These are phyloP conservation scores for Periophthalmus magnuspinnatus DNA, from an alignment of 2,797 vertebrate species.

Conservation along the genomic window DNA sequence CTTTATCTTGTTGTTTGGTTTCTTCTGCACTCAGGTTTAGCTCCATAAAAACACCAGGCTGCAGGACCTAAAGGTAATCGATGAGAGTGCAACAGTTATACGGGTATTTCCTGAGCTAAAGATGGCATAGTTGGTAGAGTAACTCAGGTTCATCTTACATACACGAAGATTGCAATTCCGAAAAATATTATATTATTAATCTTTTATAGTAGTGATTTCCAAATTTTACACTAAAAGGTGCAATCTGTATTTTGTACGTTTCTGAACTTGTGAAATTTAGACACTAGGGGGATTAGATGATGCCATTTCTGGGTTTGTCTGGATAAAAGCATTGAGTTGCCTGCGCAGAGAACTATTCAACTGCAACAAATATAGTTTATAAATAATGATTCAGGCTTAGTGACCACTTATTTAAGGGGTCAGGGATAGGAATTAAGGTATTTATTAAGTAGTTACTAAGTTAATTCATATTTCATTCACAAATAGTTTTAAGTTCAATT, in stretches of 20 bases:
- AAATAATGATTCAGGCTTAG: too few species aligned
- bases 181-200: neutral
- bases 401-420: too few species aligned
- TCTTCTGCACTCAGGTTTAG: constrained; percentile 27
- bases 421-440: too few species aligned
- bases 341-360: too few species aligned
- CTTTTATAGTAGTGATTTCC: neutral
- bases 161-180: neutral
- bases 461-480: too few species aligned
- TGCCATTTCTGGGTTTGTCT: too few species aligned
- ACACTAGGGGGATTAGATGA: neutral
- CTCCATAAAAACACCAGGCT: constrained; percentile 30
- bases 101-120: constrained; percentile 47
- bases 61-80: constrained; percentile 44
- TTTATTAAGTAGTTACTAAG: too few species aligned
- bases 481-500: too few species aligned
- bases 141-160: neutral
- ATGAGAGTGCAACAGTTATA: constrained; percentile 33
- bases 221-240: too few species aligned
- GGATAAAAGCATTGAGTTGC: too few species aligned
- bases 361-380: too few species aligned
- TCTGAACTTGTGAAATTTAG: neutral
- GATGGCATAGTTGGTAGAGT: constrained; percentile 9
- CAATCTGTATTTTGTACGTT: too few species aligned
- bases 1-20: constrained; percentile 38